Evolutionary conservation across 35 echinoderm and acorn worm species (phyloP).

Genomic region (Ptychodera flava): DNA sequence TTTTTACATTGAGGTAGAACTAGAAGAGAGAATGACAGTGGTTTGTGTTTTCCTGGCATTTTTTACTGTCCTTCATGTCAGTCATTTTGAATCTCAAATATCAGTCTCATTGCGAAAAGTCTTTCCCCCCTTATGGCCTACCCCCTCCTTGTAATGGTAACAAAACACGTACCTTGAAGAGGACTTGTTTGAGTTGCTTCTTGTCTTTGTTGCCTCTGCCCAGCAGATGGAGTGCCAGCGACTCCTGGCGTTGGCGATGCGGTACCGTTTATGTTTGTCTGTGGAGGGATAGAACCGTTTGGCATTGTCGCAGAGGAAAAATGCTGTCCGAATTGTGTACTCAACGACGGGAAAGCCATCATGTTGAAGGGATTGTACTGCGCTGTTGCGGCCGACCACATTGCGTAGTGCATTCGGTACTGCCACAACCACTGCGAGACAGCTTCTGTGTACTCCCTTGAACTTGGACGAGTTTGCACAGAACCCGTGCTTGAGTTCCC

Average conservation of each 20-base stretch:
- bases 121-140: too few relatives aligned
- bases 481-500: background rate
- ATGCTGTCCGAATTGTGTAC: background rate
- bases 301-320: background rate
- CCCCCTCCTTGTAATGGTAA: too few relatives aligned
- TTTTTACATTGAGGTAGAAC: too few relatives aligned
- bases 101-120: too few relatives aligned
- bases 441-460: slow-evolving; percentile 4
- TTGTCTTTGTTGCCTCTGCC: background rate
- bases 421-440: slow-evolving; percentile 14
- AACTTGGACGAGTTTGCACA: background rate
- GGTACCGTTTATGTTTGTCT: background rate
- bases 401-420: slow-evolving; percentile 5
- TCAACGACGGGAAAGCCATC: background rate
- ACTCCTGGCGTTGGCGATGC: background rate
- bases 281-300: background rate
- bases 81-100: too few relatives aligned
- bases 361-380: background rate
- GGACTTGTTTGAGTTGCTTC: background rate
- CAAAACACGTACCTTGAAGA: too few relatives aligned
- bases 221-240: too few relatives aligned
- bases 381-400: background rate
- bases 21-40: too few relatives aligned
- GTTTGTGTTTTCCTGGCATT: too few relatives aligned
- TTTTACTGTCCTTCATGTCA: too few relatives aligned